Percentiles rank a stretch among this genome's conserved stretches.
phyloP scores from a whole-genome alignment of 2,113 vertebrate species.

The Dromiciops gliroides region DNA sequence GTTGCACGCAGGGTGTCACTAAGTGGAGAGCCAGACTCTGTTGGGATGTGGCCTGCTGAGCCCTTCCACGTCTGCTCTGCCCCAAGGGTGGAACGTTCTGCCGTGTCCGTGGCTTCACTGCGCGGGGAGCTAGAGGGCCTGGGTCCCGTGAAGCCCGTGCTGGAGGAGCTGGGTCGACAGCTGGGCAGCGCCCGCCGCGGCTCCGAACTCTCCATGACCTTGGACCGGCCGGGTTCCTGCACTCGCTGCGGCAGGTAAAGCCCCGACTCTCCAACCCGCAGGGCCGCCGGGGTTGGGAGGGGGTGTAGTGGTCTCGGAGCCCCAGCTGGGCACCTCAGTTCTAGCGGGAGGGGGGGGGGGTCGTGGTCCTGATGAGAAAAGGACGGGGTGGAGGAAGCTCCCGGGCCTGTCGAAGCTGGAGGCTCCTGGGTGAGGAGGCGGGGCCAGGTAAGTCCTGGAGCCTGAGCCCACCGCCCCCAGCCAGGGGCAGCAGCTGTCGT shows the following conservation, averaged over 20 bases:
- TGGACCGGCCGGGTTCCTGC: conserved; percentile 67
- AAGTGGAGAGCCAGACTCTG: background rate
- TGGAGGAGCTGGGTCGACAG: conserved; percentile 77
- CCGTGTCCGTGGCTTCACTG: conserved; percentile 75
- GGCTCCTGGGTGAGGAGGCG: background rate
- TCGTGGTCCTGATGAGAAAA: background rate
- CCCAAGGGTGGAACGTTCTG: conserved; percentile 75
- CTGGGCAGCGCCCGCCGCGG: conserved; percentile 66
- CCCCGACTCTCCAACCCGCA: background rate
- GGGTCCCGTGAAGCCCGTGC: conserved; percentile 75
- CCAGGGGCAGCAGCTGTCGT: conserved; percentile 75
- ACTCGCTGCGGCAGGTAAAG: conserved; percentile 72
- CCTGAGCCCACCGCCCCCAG: conserved; percentile 45
- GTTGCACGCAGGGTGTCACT: background rate
- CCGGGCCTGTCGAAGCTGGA: background rate
- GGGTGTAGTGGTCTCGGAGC: no score
- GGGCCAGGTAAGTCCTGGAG: background rate
- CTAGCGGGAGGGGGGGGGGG: no score
- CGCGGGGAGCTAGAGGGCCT: conserved; percentile 73
- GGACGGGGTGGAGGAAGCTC: no score
- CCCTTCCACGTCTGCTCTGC: background rate
- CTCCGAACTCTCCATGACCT: conserved; percentile 61
- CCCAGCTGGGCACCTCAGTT: background rate
- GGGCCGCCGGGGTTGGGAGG: background rate
- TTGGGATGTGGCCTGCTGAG: background rate